Conservation (phyloP, 2,113 vertebrate genomes). For the Diadophis punctatus region DNA sequence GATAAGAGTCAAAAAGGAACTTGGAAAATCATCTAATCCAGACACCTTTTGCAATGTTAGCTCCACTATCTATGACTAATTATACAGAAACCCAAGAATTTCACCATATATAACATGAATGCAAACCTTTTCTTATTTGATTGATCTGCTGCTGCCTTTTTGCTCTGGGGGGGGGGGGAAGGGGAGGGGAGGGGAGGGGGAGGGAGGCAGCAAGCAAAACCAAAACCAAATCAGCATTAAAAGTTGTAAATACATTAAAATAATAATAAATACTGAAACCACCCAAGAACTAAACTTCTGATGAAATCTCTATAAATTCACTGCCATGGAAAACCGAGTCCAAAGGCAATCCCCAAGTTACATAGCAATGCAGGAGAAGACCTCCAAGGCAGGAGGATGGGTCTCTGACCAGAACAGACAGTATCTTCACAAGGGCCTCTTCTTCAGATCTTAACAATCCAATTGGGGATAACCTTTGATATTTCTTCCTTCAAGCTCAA, state of each 20-base stretch:
- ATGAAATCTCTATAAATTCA: neutral
- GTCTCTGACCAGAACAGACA: neutral
- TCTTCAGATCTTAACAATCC: neutral
- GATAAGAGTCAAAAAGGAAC: too few species aligned
- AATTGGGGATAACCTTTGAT: neutral
- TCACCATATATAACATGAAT: neutral
- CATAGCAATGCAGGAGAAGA: neutral
- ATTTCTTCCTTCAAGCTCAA: neutral
- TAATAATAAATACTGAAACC: neutral
- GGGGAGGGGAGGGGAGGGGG: too few species aligned
- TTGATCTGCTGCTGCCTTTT: neutral
- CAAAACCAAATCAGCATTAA: neutral
- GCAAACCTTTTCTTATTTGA: neutral
- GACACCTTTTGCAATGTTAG: neutral
- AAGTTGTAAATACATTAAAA: neutral
- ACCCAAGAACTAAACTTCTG: neutral
- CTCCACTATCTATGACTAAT: neutral
- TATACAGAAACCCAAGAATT: neutral
- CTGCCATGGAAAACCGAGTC: neutral
- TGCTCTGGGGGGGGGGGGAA: neutral
- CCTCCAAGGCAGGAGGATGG: neutral
- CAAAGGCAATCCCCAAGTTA: neutral
- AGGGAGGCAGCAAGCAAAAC: neutral
- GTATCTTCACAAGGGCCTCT: neutral
- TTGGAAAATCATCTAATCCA: neutral